Conservation (phyloP, 2,797 vertebrate species). For the Propithecus perrieri region DNA sequence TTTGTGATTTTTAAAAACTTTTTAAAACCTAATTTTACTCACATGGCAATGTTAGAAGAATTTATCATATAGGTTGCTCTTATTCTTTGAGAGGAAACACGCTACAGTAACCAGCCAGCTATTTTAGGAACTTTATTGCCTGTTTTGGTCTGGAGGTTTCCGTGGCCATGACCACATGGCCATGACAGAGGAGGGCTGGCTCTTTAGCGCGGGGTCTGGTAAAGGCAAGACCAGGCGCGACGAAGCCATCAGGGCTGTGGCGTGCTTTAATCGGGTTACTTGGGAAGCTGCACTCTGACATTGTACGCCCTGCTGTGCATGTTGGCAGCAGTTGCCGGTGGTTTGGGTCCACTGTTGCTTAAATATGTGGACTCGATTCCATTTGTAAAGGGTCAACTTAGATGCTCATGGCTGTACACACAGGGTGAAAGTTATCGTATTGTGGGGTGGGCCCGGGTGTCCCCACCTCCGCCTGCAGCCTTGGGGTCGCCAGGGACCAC, state of each 20-base stretch:
- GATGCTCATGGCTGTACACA: not conserved
- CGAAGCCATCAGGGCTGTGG: not conserved
- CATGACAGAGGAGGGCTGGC: not conserved
- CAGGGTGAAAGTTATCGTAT: not conserved
- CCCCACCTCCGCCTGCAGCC: not conserved
- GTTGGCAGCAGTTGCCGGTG: not conserved
- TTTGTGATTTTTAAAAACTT: not conserved
- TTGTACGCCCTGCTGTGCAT: accelerated
- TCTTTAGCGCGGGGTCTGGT: not conserved
- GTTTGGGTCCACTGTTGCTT: not conserved
- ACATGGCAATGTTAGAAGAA: not conserved
- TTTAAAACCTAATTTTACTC: not conserved
- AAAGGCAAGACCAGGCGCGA: not conserved
- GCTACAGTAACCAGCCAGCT: not conserved
- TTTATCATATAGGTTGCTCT: not conserved
- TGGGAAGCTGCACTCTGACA: not conserved
- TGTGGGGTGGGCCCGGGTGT: too few species aligned
- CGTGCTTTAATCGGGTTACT: not conserved
- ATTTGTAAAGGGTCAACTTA: not conserved
- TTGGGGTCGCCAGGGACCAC: not conserved
- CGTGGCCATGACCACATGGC: not conserved
- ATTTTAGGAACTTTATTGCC: not conserved
- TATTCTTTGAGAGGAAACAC: not conserved
- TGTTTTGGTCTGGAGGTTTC: not conserved
- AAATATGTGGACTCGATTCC: not conserved